These are phyloP conservation scores for Montipora cactus DNA, from an alignment of 64 coral and sea anemone genomes.

Conservation along the genomic window DNA sequence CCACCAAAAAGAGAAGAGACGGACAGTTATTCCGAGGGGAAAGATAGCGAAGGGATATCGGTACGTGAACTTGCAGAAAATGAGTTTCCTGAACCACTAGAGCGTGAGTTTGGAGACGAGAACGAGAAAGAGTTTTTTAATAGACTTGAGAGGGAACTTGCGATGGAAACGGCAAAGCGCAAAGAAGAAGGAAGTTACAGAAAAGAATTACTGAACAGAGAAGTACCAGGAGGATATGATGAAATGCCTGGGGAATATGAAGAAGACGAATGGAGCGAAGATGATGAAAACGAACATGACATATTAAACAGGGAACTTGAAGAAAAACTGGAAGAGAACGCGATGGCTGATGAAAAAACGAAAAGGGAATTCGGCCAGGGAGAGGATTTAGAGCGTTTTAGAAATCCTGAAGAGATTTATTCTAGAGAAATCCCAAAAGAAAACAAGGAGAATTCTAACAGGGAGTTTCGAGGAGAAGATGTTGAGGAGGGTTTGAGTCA, in stretches of 20 bases:
- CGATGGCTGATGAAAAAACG: not conserved
- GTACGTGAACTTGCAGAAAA: not conserved
- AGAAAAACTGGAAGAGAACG: constrained; percentile 10
- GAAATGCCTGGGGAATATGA: not conserved
- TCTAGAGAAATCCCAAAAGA: not conserved
- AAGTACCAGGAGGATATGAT: not conserved
- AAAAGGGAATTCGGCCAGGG: not conserved
- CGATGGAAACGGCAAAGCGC: not conserved
- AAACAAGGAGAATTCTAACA: not conserved
- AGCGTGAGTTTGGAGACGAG: not conserved
- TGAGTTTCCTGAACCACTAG: not conserved
- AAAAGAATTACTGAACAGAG: not conserved
- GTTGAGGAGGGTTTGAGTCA: not conserved
- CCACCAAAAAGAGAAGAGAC: constrained; percentile 7
- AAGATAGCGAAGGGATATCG: not conserved
- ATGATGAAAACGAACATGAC: not conserved
- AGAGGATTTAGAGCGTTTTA: not conserved
- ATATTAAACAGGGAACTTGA: not conserved
- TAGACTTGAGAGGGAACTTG: constrained; percentile 19
- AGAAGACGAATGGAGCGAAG: not conserved
- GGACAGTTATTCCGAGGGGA: not conserved
- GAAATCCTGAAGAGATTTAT: not conserved
- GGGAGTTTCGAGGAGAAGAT: not conserved
- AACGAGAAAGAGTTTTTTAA: not conserved
- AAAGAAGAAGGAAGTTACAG: not conserved